These are phyloP conservation scores for Polyergus mexicanus DNA, from an alignment of 1,140 invertebrate species.

Conservation along the genomic window DNA sequence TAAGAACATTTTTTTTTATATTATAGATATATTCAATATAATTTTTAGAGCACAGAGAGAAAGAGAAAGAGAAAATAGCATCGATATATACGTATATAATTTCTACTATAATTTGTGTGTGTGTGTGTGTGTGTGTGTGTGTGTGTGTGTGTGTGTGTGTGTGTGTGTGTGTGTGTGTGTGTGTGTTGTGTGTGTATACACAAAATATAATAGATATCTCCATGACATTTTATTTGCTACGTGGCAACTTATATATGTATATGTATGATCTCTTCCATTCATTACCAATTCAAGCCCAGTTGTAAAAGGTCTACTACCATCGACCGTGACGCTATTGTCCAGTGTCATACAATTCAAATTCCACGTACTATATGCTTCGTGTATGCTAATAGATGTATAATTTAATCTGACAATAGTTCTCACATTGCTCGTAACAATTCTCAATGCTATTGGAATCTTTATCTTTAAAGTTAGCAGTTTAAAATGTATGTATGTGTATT, in stretches of 20 bases:
- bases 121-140: too few species aligned
- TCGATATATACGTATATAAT: too few species aligned
- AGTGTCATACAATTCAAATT: constrained; percentile 54
- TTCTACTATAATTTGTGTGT: too few species aligned
- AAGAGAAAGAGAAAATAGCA: too few species aligned
- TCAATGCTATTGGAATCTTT: background rate
- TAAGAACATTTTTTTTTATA: background rate
- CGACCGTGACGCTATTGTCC: constrained; percentile 56
- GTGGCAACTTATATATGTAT: constrained; percentile 71
- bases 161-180: too few species aligned
- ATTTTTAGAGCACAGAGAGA: background rate
- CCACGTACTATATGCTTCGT: constrained; percentile 46
- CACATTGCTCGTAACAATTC: background rate
- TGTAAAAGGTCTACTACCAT: constrained; percentile 63
- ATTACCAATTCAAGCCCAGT: constrained; percentile 78
- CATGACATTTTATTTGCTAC: constrained; percentile 81
- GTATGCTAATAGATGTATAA: constrained; percentile 49
- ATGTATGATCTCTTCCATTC: constrained; percentile 78
- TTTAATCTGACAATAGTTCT: background rate
- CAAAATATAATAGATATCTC: constrained; percentile 78
- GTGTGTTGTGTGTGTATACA: too few species aligned
- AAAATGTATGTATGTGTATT: too few species aligned
- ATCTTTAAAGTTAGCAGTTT: background rate
- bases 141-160: too few species aligned
- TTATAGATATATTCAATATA: background rate